Evolutionary conservation across 1,140 invertebrate species (phyloP).

Genomic region (Laodelphax striatellus): DNA sequence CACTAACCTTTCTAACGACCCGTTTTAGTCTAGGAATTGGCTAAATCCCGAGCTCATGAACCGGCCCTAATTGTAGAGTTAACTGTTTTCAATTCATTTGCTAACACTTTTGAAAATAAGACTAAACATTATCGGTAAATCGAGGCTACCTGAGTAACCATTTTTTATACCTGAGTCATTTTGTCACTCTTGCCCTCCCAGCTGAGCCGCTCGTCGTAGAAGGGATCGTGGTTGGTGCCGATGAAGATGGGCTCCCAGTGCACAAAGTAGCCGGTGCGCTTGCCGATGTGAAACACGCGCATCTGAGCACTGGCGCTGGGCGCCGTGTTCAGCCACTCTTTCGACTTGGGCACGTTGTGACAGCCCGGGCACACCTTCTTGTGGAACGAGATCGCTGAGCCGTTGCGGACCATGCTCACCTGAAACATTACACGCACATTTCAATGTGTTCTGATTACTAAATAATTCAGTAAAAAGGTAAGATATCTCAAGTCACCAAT

Average conservation of each 20-base stretch:
- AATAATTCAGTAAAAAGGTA: too few species aligned
- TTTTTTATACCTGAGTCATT: conserved; percentile 71
- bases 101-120: too few species aligned
- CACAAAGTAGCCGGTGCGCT: conserved; percentile 61
- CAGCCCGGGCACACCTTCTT: conserved; percentile 79
- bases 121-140: too few species aligned
- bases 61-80: too few species aligned
- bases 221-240: conserved; percentile 71
- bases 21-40: too few species aligned
- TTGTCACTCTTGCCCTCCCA: conserved; percentile 87
- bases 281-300: conserved; percentile 73
- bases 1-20: too few species aligned
- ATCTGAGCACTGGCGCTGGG: conserved; percentile 52
- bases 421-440: conserved; percentile 24
- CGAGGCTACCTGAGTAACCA: too few species aligned
- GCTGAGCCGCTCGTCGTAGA: conserved; percentile 77
- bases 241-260: conserved; percentile 89
- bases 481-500: too few species aligned
- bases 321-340: conserved; percentile 60
- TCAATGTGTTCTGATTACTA: too few species aligned
- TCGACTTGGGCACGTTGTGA: conserved; percentile 74
- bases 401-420: conserved; percentile 59
- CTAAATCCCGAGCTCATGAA: too few species aligned
- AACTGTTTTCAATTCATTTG: too few species aligned
- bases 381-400: conserved; percentile 79